Evolutionary conservation across 2,113 vertebrate genomes (phyloP), one percentile per base, ranked within the genome.

Genomic region (Ictalurus furcatus): DNA sequence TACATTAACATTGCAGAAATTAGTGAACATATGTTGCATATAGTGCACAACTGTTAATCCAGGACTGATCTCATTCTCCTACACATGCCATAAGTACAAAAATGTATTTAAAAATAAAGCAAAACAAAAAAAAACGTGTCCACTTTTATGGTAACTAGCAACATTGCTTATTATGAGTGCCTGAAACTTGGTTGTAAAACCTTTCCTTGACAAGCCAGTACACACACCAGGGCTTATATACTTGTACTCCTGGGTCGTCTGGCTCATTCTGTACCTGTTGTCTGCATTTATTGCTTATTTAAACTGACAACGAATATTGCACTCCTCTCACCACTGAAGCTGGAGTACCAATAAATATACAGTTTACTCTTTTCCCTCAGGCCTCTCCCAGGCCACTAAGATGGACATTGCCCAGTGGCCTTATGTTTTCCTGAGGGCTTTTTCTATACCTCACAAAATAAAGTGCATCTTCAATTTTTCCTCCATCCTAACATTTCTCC

Each of bases 1-100:
- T 88, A 86, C 52, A 83, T 83, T 71, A 34, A 28, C 17, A 86
- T 65, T 28, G 34, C 54, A 69, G 88, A 85, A 65, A 9, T 11
- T 28, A 52, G 6, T 30, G 80, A 52, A 54, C 40, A 78, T 84
- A 4, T 63, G 83, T 40, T 69, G 40, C 30, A 87, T 73, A 25
- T 74, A 54, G 59, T 81, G 67, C 65, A 67, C 28, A 52, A 76
- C 11, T 37, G 6, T 76, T 83, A 65, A 74, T 13, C n/a, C 56
- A 65, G 25, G 21, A 34, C 17, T n/a, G 54, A 90, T 54, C 23
- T 58, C 71, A 73, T 61, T 56, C 23, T 84, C 56, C 74, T 9
- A 78, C 17, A 78, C 23, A 78, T 25, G 12, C 13, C 23, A 79
- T n/a, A 13, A 54, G 28, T 54, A 54, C 28, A 59, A 34, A 21